Evolutionary conservation across 2,888 invertebrate genomes (phyloP).

Genomic region (Drosophila antonietae): DNA sequence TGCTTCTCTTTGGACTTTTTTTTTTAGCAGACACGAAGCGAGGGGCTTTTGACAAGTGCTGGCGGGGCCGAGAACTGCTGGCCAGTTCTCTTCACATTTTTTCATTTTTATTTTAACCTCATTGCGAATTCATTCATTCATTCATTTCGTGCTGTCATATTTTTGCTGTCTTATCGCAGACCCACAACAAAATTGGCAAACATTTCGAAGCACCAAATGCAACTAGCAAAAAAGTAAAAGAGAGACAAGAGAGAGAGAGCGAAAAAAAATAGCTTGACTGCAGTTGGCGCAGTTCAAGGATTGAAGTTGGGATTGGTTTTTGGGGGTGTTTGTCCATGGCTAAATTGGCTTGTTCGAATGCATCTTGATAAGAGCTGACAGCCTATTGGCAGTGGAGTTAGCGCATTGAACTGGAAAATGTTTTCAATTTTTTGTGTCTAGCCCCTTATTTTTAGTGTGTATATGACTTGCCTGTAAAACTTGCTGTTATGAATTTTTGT

Average conservation of each 20-base stretch:
- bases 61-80: conserved; percentile 23
- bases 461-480: conserved; percentile 1
- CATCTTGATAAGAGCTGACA: conserved; percentile 60
- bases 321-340: conserved; percentile 39
- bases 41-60: not conserved
- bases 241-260: not conserved
- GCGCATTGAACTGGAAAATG: conserved; percentile 37
- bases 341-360: conserved; percentile 61
- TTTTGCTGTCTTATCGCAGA: conserved; percentile 57
- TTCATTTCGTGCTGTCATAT: conserved; percentile 59
- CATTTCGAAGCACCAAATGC: conserved; percentile 50
- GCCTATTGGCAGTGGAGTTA: conserved; percentile 53
- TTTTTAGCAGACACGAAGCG: conserved; percentile 45
- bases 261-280: conserved; percentile 6
- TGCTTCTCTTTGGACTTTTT: conserved; percentile 16
- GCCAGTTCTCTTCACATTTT: conserved; percentile 27
- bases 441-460: not conserved
- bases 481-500: not conserved
- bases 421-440: conserved; percentile 28
- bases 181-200: conserved; percentile 58
- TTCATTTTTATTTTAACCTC: conserved; percentile 9
- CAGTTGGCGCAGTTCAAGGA: conserved; percentile 19
- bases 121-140: conserved; percentile 67
- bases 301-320: not conserved
- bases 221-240: not conserved